Conservation (phyloP, 1,140 invertebrate genomes). For the Sitodiplosis mosellana region DNA sequence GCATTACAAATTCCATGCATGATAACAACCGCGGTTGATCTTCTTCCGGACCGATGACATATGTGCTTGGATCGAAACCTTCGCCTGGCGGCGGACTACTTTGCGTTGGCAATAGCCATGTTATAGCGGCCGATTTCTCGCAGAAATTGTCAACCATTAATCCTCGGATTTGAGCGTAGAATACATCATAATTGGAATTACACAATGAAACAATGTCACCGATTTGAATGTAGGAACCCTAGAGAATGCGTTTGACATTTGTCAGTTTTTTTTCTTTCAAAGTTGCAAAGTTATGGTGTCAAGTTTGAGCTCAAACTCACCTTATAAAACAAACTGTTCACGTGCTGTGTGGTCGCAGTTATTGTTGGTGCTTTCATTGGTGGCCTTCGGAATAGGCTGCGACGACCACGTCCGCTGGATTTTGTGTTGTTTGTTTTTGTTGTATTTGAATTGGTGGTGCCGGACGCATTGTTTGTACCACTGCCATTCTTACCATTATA, state of each 20-base stretch:
- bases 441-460: constrained; percentile 12
- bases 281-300: neutral
- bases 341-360: constrained; percentile 61
- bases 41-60: constrained; percentile 79
- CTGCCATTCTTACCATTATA: constrained; percentile 25
- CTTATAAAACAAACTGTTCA: constrained; percentile 66
- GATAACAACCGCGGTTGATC: constrained; percentile 72
- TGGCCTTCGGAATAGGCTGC: constrained; percentile 63
- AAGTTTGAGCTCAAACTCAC: constrained; percentile 22
- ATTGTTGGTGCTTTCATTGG: constrained; percentile 62
- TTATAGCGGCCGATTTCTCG: constrained; percentile 83
- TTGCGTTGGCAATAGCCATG: constrained; percentile 76
- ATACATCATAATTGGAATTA: constrained; percentile 56
- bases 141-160: constrained; percentile 83
- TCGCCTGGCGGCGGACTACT: constrained; percentile 57
- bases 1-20: constrained; percentile 82
- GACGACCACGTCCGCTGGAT: constrained; percentile 42
- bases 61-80: constrained; percentile 77
- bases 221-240: constrained; percentile 70
- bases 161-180: constrained; percentile 78
- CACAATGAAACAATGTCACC: constrained; percentile 80
- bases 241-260: constrained; percentile 14
- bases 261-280: neutral
- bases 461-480: too few species aligned
- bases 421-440: constrained; percentile 22